These are phyloP conservation scores for Mongoloraphidia duomilia DNA, from an alignment of 2,888 invertebrate genomes.

Conservation along the genomic window DNA sequence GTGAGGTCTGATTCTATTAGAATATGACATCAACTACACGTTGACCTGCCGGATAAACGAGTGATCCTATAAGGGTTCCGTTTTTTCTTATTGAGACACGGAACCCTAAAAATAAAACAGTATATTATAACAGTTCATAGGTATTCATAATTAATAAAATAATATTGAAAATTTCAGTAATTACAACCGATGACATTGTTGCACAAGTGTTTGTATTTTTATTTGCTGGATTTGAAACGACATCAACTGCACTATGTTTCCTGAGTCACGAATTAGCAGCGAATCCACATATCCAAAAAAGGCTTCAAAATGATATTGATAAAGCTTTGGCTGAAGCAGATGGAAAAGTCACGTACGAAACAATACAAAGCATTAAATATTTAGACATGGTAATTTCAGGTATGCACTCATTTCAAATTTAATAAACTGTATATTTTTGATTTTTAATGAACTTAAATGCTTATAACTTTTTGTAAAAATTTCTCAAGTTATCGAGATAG, in stretches of 20 bases:
- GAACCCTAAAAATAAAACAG: no score
- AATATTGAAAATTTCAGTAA: not conserved
- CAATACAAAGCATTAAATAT: constrained; percentile 35
- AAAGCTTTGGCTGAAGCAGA: constrained; percentile 28
- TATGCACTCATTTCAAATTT: constrained; percentile 14
- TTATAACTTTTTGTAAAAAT: no score
- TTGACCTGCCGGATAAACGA: no score
- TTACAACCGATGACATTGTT: constrained; percentile 36
- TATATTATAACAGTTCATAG: no score
- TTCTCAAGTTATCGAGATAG: no score
- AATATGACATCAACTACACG: no score
- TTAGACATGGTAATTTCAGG: constrained; percentile 41
- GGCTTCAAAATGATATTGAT: constrained; percentile 37
- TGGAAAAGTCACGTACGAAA: constrained; percentile 32
- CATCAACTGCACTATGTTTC: constrained; percentile 33
- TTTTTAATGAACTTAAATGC: no score
- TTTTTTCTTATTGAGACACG: no score
- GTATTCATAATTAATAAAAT: no score
- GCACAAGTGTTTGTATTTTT: constrained; percentile 40
- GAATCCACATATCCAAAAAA: constrained; percentile 41
- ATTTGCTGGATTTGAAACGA: constrained; percentile 36
- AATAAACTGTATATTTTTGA: no score
- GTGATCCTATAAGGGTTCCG: no score
- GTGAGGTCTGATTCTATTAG: no score
- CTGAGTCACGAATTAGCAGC: constrained; percentile 39